Evolutionary conservation across 2,888 invertebrate genomes (phyloP).

Genomic region (Chrysolina haemoptera): DNA sequence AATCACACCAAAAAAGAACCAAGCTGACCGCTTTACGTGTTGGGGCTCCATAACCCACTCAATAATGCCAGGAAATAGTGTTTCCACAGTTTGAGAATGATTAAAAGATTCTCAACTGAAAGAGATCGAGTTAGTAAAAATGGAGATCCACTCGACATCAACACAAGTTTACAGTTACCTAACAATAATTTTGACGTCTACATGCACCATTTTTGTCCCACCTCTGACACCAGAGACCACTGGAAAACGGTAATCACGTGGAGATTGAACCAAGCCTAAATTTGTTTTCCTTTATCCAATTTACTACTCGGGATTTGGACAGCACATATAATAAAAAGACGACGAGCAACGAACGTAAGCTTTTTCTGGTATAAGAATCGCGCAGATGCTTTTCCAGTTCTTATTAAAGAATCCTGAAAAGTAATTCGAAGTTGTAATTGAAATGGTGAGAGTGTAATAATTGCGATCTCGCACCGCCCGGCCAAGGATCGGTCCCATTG

Average conservation of each 20-base stretch:
- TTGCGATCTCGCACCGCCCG: conserved; percentile 61
- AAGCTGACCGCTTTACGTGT: too few species aligned
- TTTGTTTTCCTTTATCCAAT: conserved; percentile 12
- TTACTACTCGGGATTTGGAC: conserved; percentile 30
- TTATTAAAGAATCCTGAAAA: conserved; percentile 70
- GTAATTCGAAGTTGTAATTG: conserved; percentile 71
- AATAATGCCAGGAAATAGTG: too few species aligned
- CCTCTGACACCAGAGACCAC: not conserved
- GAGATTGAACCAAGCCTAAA: not conserved
- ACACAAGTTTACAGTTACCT: too few species aligned
- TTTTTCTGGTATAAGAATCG: conserved; percentile 54
- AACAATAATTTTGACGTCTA: too few species aligned
- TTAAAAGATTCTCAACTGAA: too few species aligned
- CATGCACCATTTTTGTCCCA: not conserved
- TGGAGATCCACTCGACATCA: too few species aligned
- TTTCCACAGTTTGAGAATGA: too few species aligned
- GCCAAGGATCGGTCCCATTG: conserved; percentile 48
- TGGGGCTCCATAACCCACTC: too few species aligned
- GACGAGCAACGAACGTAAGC: conserved; percentile 44
- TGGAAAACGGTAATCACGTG: not conserved
- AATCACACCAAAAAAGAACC: too few species aligned
- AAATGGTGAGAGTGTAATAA: conserved; percentile 71
- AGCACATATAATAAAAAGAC: conserved; percentile 49
- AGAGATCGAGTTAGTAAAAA: too few species aligned
- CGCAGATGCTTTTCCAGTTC: conserved; percentile 59